Evolutionary conservation across 2,113 vertebrate genomes (phyloP).

Genomic region (Cyphomyrus discorhynchus): DNA sequence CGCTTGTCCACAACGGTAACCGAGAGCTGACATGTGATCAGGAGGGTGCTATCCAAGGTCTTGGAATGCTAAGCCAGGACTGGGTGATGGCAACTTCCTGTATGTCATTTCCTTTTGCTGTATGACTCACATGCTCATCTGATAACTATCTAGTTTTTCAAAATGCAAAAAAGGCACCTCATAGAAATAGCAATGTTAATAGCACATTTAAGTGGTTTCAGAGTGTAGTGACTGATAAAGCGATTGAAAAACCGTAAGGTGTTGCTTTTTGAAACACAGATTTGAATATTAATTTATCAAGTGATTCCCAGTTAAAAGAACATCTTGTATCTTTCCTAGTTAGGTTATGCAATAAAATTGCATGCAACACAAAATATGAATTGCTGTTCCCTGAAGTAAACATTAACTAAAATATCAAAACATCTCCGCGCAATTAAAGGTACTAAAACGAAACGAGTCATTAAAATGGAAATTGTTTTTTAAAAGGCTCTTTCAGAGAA

Average conservation of each 20-base stretch:
- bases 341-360: not conserved
- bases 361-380: not conserved
- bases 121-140: not conserved
- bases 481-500: not conserved
- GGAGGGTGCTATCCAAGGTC: conserved; percentile 16
- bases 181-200: not conserved
- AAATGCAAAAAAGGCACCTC: not conserved
- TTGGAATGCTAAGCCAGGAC: not conserved
- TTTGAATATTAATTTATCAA: not conserved
- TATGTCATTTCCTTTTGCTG: not conserved
- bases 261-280: not conserved
- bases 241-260: not conserved
- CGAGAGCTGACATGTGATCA: not conserved
- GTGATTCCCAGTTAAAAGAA: not conserved
- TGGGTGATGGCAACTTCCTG: not conserved
- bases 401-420: not conserved
- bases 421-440: not conserved
- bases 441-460: not conserved
- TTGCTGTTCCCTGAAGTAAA: not conserved
- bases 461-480: not conserved
- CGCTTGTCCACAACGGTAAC: not conserved
- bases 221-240: not conserved
- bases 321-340: not conserved
- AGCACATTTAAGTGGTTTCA: not conserved
- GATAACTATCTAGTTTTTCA: not conserved